Evolutionary conservation across 2,888 invertebrate genomes (phyloP), one percentile per base, ranked within the genome.

Genomic region (Nebria brevicollis): DNA sequence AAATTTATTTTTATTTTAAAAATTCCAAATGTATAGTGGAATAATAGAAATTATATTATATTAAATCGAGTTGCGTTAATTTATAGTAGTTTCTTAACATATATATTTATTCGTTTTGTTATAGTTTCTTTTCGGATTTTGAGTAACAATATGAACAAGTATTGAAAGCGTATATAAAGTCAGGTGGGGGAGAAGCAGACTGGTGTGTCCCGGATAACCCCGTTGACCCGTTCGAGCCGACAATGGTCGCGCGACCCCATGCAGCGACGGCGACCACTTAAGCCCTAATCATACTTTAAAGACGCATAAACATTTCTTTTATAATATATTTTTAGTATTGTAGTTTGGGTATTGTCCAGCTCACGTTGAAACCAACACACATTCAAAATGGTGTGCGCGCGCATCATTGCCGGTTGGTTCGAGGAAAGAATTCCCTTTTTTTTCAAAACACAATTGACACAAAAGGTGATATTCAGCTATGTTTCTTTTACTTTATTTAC

Each of bases 261-360:
- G 85, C 85, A 82, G 85, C 43, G 86, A 83, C 84, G 83, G 84
- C 84, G 86, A 86, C 86, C 85, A 86, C 75, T 77, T 72, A 77
- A 82, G 66, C 75, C 70, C 82, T 82, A 82, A 81, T 81, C 82
- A 82, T 75, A 76, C 76, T 82, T 82, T 78, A 82, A 82, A 79
- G 20, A 68, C 76, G 72, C 77, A 77, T 82, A 82, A 82, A 82
- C 77, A 75, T 74, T 75, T 77, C 82, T 68, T 82, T 82, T 79
- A 79, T 79, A 77, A 77, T 70, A 77, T 77, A 77, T 72, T 77
- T 76, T 77, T 77, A 72, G 72, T 72, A 64, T 54, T 25, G 72
- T 72, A 43, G 77, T 77, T 54, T 54, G 54, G 54, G 54, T 54
- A 54, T 54, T 54, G 54, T 54, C 54, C 54, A 13, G 54, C 54